phyloP scores from a whole-genome alignment of 1,140 invertebrate genomes.

The Melipona quadrifasciata region DNA sequence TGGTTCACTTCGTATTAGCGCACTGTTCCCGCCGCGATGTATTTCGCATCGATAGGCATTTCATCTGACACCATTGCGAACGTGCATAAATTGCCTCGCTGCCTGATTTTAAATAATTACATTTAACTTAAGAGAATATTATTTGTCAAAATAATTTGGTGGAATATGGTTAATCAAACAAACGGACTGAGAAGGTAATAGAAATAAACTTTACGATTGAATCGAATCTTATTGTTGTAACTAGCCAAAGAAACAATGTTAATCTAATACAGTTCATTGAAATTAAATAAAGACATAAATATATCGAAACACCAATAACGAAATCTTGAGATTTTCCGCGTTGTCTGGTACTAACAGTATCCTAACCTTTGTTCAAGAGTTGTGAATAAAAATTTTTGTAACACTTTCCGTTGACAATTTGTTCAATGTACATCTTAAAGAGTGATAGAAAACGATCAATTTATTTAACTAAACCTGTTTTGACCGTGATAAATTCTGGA shows the following conservation, averaged over 20 bases:
- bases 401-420: neutral
- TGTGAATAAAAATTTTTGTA: neutral
- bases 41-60: neutral
- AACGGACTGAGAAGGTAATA: neutral
- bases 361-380: conserved; percentile 12
- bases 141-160: neutral
- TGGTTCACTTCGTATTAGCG: conserved; percentile 53
- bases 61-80: neutral
- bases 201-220: neutral
- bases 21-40: conserved; percentile 21
- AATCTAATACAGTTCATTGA: neutral
- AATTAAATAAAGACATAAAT: neutral
- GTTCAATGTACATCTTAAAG: neutral
- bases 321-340: neutral
- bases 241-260: neutral
- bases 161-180: neutral
- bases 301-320: neutral
- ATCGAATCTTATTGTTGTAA: neutral
- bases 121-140: neutral
- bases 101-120: neutral
- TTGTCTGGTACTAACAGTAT: neutral
- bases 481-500: neutral
- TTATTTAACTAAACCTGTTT: neutral
- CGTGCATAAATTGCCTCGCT: neutral
- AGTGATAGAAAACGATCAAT: neutral